A percentile compares a stretch with the other conserved stretches of the same genome.
These are phyloP conservation scores for Caenorhabditis becei DNA, from an alignment of 2,888 invertebrate genomes.

Conservation along the genomic window DNA sequence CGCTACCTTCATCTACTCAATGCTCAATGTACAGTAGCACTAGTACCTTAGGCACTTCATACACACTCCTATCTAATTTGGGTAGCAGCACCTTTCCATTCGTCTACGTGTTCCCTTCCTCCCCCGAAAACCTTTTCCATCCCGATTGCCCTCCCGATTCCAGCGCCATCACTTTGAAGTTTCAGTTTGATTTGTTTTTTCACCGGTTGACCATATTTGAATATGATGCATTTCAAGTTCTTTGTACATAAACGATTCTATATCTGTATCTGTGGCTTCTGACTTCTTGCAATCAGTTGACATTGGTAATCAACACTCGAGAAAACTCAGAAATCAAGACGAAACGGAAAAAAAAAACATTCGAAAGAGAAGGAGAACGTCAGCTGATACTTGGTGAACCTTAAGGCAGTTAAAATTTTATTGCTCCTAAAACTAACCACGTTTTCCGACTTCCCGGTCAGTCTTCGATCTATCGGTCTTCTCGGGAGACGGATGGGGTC, in stretches of 20 bases:
- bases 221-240: conserved; percentile 13
- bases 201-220: conserved; percentile 39
- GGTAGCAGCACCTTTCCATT: conserved; percentile 29
- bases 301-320: no score
- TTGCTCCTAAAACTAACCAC: conserved; percentile 46
- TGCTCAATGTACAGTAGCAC: conserved; percentile 34
- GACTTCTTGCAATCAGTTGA: background rate
- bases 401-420: conserved; percentile 33
- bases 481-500: conserved; percentile 14
- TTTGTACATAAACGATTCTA: conserved; percentile 25
- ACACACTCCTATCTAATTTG: conserved; percentile 20
- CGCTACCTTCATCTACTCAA: background rate
- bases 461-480: conserved; percentile 46
- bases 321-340: background rate
- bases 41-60: conserved; percentile 37
- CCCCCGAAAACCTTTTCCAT: background rate
- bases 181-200: background rate
- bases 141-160: background rate
- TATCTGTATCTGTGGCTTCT: background rate
- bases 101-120: conserved; percentile 19
- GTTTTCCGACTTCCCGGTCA: conserved; percentile 14
- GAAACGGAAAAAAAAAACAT: conserved; percentile 2
- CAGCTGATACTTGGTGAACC: conserved; percentile 46
- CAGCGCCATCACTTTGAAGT: conserved; percentile 40
- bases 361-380: background rate